Percentiles rank a stretch among this genome's conserved stretches.
Evolutionary conservation across 2,113 vertebrate species (phyloP).

Genomic region (Acrocephalus kingi): DNA sequence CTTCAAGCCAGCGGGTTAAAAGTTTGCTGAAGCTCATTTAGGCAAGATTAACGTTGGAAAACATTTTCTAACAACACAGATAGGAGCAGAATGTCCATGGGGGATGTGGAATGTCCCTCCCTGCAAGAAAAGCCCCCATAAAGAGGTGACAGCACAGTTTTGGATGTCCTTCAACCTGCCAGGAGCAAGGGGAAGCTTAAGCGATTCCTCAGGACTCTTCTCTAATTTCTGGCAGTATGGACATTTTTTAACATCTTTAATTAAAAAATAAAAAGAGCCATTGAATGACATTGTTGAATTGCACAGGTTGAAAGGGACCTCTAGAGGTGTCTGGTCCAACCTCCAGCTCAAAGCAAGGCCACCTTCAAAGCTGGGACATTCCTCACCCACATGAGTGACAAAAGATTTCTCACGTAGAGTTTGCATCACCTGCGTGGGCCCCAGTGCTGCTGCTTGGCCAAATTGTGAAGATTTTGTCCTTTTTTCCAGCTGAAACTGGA

Average conservation of each 20-base stretch:
- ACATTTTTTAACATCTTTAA: background rate
- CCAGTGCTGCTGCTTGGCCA: background rate
- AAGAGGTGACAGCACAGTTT: background rate
- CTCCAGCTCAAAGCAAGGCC: background rate
- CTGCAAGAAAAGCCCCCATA: background rate
- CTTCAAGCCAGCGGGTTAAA: background rate
- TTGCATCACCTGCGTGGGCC: background rate
- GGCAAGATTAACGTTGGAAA: background rate
- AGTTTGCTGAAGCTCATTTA: background rate
- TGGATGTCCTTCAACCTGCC: background rate
- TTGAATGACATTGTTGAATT: background rate
- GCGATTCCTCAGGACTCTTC: background rate
- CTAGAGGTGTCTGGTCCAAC: background rate
- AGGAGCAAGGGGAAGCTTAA: background rate
- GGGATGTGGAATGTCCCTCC: background rate
- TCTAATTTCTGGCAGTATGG: background rate
- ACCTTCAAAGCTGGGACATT: background rate
- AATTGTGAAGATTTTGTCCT: background rate
- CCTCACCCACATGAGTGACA: fast-evolving
- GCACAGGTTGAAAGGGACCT: background rate
- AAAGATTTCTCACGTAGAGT: background rate
- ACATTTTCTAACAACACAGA: background rate
- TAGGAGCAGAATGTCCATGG: fast-evolving
- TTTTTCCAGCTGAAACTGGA: background rate
- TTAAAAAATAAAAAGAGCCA: background rate